Evolutionary conservation across 1,140 invertebrate species (phyloP), one percentile per base, ranked within the genome.

Genomic region (Drosophila saltans): DNA sequence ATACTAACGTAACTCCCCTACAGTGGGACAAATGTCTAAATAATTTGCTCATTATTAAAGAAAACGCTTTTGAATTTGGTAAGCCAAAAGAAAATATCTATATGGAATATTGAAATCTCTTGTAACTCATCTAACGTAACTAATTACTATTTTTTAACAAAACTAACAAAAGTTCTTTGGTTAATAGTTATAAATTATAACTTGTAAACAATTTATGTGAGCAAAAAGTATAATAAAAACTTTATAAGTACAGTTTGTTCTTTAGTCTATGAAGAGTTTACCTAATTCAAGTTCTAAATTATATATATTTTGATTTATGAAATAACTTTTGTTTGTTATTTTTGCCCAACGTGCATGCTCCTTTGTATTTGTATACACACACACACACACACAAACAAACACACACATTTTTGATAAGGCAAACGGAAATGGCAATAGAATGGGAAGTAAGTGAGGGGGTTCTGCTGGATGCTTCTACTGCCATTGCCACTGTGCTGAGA

Each of bases 401-500:
- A 76, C 66, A 78, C 74, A 77, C 61, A 78, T 83, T 81, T 83
- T 88, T 86, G 83, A 86, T 86, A 86, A 86, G 83, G 80, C 84
- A 88, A 82, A 88, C 82, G 82, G 82, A 86, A 82, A 86, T 86
- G 82, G 83, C 80, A 88, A 77, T 83, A 84, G 83, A 88, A 81
- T 24, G 40, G 24, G 24, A 30, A 30, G 40, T 21, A 16, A 16
- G 16, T 11, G 57, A 21, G 30, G 24, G 7, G 24, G 8, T 2
- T 11, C 24, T 10, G 36, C 1, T 36, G 28, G 58, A 58, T 64
- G 66, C 76, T 67, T 48, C 48, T 75, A 58, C 69, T 71, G 63
- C 66, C 60, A 60, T 68, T 66, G 61, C 33, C 21, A 43, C 39
- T 75, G 72, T 66, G 68, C 75, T 71, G 75, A 77, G 45, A 26